Percentiles rank a stretch among this genome's conserved stretches.
phyloP scores from a whole-genome alignment of 2,113 vertebrate genomes.

The Herpailurus yagouaroundi region DNA sequence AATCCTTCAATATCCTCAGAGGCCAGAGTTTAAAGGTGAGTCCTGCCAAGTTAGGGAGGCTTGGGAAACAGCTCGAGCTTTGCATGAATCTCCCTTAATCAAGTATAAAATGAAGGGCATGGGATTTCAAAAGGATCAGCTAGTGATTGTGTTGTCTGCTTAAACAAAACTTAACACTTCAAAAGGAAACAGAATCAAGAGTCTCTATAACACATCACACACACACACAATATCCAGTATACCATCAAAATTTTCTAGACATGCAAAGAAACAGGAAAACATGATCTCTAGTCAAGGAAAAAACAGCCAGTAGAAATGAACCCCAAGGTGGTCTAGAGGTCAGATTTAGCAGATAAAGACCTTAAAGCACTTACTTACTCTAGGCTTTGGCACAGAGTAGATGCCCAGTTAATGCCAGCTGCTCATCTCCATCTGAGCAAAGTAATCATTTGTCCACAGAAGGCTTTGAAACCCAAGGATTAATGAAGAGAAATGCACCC shows the following conservation, averaged over 20 bases:
- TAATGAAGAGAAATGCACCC: background rate
- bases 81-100: background rate
- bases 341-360: background rate
- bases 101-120: background rate
- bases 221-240: background rate
- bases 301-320: background rate
- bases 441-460: background rate
- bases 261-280: background rate
- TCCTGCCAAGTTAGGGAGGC: background rate
- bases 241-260: background rate
- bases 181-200: conserved; percentile 9
- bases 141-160: background rate
- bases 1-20: background rate
- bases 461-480: background rate
- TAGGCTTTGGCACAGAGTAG: background rate
- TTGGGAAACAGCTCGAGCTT: background rate
- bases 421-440: background rate
- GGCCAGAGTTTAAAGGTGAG: background rate
- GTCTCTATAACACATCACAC: background rate
- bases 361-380: background rate
- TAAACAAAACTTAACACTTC: background rate
- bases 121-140: background rate
- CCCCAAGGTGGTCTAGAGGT: background rate
- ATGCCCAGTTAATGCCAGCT: background rate
- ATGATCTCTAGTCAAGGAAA: background rate